Evolutionary conservation across 2,113 vertebrate species (phyloP).

Genomic region (Silurus glanis): DNA sequence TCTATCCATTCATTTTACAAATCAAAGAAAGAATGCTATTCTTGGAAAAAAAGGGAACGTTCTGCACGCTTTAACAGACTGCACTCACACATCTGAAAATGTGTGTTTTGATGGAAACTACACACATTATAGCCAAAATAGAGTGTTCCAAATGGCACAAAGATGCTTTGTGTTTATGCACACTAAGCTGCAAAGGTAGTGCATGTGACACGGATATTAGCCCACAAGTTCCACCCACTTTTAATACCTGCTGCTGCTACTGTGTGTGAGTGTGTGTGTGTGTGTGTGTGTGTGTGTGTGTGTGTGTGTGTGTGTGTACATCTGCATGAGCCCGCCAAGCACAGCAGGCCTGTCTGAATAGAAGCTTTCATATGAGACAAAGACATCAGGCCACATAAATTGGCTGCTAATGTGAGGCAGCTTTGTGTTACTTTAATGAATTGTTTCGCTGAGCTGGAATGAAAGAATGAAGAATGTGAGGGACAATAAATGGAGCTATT

Average conservation of each 20-base stretch:
- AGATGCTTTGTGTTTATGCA: not conserved
- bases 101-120: not conserved
- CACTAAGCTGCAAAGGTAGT: not conserved
- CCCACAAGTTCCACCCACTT: not conserved
- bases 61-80: not conserved
- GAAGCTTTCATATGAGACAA: conserved; percentile 49
- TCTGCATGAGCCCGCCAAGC: conserved; percentile 26
- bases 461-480: not conserved
- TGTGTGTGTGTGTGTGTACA: conserved; percentile 14
- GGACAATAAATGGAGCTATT: not conserved
- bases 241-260: conserved; percentile 21
- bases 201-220: not conserved
- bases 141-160: not conserved
- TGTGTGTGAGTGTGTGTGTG: conserved; percentile 18
- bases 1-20: not conserved
- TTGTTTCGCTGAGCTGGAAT: conserved; percentile 41
- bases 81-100: not conserved
- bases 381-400: conserved; percentile 51
- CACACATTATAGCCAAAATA: not conserved
- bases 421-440: conserved; percentile 48
- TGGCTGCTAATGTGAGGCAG: conserved; percentile 35
- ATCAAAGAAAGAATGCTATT: not conserved
- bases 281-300: not conserved
- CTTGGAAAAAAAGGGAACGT: not conserved
- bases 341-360: conserved; percentile 58